A percentile compares a stretch with the other conserved stretches of the same genome.
These are phyloP conservation scores for Indri indri DNA, from an alignment of 2,113 vertebrate genomes.

Conservation along the genomic window DNA sequence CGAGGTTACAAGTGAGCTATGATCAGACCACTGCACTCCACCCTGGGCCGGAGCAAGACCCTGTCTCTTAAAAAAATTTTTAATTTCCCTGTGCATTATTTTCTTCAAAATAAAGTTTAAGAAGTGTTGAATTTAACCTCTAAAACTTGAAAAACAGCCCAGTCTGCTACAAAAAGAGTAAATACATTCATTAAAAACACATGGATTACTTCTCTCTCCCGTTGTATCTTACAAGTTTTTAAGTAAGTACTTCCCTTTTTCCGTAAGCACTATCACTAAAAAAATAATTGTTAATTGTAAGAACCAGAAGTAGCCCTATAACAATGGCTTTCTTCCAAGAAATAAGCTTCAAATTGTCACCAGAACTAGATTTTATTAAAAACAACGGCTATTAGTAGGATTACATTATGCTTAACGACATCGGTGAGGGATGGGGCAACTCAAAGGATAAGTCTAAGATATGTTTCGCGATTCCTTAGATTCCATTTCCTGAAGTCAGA, in stretches of 20 bases:
- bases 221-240: neutral
- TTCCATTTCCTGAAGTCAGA: constrained; percentile 3
- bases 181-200: neutral
- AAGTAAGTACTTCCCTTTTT: neutral
- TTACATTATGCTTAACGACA: neutral
- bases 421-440: neutral
- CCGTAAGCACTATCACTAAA: neutral
- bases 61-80: no score
- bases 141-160: neutral
- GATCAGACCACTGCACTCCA: no score
- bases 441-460: neutral
- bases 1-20: no score
- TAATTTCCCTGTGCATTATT: neutral
- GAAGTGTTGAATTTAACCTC: neutral
- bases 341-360: neutral
- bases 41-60: no score
- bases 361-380: neutral
- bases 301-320: neutral
- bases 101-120: neutral
- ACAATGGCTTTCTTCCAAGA: neutral
- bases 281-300: neutral
- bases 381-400: neutral
- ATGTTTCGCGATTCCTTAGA: neutral
- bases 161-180: neutral
- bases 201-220: neutral